Conservation (phyloP, 2,797 vertebrate species). For the Characodon lateralis region DNA sequence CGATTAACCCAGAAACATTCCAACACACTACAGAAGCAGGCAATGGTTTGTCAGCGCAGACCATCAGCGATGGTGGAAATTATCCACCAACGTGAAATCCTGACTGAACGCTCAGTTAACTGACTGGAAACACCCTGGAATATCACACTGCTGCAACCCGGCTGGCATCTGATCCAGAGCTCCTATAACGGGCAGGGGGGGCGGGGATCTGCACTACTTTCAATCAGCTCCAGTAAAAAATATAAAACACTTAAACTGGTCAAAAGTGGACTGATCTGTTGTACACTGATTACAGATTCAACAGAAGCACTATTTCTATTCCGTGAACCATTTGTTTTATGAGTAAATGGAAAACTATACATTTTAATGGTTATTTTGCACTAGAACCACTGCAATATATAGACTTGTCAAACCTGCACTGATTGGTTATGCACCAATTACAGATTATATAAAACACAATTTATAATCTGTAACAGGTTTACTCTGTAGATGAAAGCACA, state of each 20-base stretch:
- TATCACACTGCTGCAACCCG: background rate
- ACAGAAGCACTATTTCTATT: too few species aligned
- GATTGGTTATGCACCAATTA: background rate
- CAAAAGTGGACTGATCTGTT: background rate
- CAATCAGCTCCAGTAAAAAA: too few species aligned
- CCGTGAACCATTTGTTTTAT: too few species aligned
- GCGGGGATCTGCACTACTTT: too few species aligned
- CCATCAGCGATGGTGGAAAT: background rate
- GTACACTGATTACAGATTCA: too few species aligned
- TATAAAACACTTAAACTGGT: background rate
- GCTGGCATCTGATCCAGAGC: background rate
- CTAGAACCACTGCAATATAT: too few species aligned
- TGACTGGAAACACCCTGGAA: background rate
- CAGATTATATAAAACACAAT: background rate
- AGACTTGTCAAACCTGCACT: background rate
- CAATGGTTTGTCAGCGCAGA: too few species aligned
- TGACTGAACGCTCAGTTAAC: background rate
- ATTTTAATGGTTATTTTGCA: too few species aligned
- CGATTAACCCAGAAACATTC: background rate
- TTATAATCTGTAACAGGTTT: background rate
- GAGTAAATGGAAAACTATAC: too few species aligned
- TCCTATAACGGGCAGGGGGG: too few species aligned
- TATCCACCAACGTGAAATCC: background rate
- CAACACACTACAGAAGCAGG: background rate
- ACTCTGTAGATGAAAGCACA: background rate